Evolutionary conservation across 2,113 vertebrate genomes (phyloP).

Genomic region (Callipepla californica): DNA sequence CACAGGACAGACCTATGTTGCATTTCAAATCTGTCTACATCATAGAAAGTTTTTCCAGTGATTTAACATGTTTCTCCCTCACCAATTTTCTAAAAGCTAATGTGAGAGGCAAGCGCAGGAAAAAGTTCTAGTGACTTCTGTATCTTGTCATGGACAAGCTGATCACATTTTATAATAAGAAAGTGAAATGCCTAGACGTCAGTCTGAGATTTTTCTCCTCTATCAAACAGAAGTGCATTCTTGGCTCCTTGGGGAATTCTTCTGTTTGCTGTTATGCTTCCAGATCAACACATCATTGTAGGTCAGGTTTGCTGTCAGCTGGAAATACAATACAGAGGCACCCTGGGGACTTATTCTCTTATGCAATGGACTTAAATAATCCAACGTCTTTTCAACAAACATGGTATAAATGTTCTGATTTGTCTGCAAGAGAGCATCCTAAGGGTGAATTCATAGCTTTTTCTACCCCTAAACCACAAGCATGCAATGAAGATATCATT

Average conservation of each 20-base stretch:
- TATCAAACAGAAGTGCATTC: conserved; percentile 52
- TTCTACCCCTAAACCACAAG: neutral
- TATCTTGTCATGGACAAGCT: conserved; percentile 38
- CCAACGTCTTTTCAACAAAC: neutral
- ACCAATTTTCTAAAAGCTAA: conserved; percentile 39
- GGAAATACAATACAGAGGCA: conserved; percentile 41
- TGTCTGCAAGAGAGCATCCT: neutral
- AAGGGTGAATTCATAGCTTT: neutral
- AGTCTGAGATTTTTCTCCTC: conserved; percentile 48
- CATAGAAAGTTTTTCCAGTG: conserved; percentile 29
- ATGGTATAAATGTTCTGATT: neutral
- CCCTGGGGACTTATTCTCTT: neutral
- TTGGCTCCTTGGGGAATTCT: conserved; percentile 38
- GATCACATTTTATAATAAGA: conserved; percentile 37
- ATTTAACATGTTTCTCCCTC: conserved; percentile 49
- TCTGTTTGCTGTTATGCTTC: conserved; percentile 57
- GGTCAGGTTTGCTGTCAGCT: conserved; percentile 60
- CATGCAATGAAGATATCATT: neutral
- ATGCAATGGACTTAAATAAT: conserved; percentile 44
- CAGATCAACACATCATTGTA: conserved; percentile 61
- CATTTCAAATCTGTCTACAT: neutral
- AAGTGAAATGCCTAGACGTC: conserved; percentile 31
- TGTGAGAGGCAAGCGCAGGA: conserved; percentile 6
- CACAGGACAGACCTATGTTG: neutral
- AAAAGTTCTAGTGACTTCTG: conserved; percentile 48